Conservation (phyloP, 2,797 vertebrate genomes). For the Danio tinwini region DNA sequence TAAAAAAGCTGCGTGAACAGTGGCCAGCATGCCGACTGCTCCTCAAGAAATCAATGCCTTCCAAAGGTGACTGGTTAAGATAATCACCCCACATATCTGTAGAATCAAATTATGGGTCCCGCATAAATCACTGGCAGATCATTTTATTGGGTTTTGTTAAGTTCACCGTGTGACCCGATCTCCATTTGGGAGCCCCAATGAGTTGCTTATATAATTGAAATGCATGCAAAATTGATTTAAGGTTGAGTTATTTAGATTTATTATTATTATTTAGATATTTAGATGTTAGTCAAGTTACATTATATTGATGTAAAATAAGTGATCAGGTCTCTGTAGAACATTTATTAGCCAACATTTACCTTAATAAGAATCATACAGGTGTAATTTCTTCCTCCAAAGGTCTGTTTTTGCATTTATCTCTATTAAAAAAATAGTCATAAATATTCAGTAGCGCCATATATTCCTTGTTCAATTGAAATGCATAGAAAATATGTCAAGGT, state of each 20-base stretch:
- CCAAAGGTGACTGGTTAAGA: constrained; percentile 38
- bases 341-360: neutral
- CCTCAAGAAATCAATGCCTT: constrained; percentile 26
- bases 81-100: constrained; percentile 29
- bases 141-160: constrained; percentile 16
- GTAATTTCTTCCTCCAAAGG: neutral
- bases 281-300: constrained; percentile 13
- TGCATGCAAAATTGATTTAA: constrained; percentile 12
- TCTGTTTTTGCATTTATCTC: neutral
- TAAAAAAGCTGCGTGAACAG: constrained; percentile 4
- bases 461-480: no score
- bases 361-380: neutral
- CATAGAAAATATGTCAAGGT: no score
- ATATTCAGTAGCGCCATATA: no score
- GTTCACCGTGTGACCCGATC: neutral
- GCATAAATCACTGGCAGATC: constrained; percentile 23
- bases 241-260: neutral
- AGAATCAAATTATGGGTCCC: constrained; percentile 25
- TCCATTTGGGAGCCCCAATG: neutral
- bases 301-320: neutral
- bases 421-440: no score
- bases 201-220: neutral
- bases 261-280: no score
- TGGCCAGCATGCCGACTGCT: neutral
- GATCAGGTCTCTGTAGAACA: constrained; percentile 1